phyloP scores from a whole-genome alignment of 2,113 vertebrate species.

The Scopus umbretta region DNA sequence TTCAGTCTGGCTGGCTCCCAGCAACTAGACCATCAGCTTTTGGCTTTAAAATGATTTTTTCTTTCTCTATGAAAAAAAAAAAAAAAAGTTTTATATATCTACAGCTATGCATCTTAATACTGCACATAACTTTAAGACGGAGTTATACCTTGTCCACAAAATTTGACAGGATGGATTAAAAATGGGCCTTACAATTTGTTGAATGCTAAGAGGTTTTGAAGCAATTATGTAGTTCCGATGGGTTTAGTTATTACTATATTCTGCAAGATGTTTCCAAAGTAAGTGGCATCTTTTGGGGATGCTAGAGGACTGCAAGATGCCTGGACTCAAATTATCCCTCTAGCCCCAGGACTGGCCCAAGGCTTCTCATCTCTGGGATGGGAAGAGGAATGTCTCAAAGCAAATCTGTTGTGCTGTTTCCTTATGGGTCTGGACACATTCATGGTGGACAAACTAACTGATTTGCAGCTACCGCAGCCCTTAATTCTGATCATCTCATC shows the following conservation, averaged over 20 bases:
- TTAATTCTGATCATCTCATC: background rate
- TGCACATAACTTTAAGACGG: background rate
- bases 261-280: background rate
- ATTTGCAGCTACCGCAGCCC: background rate
- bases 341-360: background rate
- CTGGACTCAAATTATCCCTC: background rate
- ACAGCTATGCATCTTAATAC: background rate
- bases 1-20: background rate
- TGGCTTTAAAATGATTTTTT: background rate
- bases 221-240: rapidly evolving
- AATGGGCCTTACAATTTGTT: background rate
- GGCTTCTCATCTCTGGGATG: background rate
- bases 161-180: background rate
- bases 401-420: background rate
- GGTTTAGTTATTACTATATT: background rate
- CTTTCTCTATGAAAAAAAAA: background rate
- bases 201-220: background rate
- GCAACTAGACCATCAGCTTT: background rate
- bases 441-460: background rate
- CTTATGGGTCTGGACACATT: background rate
- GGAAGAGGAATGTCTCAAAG: background rate
- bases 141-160: background rate
- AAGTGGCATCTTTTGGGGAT: background rate
- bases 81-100: background rate
- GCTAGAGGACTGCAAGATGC: background rate